A percentile compares a stretch with the other conserved stretches of the same genome.
These are phyloP conservation scores for Macroglossus sobrinus DNA, from an alignment of 2,113 vertebrate genomes.

Conservation along the genomic window DNA sequence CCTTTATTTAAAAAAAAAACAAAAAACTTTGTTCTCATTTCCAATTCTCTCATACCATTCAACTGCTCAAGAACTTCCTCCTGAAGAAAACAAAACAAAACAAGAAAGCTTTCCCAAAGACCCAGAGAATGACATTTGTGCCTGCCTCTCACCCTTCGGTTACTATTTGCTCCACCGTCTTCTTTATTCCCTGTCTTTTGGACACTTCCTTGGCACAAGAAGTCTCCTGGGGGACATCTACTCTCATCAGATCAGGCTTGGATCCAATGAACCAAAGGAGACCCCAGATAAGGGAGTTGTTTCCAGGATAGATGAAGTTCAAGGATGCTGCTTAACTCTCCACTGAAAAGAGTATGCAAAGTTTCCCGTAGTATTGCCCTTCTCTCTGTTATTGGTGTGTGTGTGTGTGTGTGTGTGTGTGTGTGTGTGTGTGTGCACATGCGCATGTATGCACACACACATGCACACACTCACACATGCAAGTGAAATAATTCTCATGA, in stretches of 20 bases:
- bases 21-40: background rate
- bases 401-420: background rate
- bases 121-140: background rate
- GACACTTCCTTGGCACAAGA: background rate
- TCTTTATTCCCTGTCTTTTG: background rate
- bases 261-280: background rate
- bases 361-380: rapidly evolving
- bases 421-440: background rate
- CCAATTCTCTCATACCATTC: background rate
- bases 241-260: background rate
- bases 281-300: background rate
- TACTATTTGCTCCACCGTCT: background rate
- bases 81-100: background rate
- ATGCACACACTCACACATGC: rapidly evolving
- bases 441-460: too few species aligned
- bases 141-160: background rate
- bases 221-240: background rate
- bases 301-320: background rate
- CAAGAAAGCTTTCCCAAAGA: background rate
- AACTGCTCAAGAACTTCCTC: background rate
- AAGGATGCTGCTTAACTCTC: background rate
- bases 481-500: background rate
- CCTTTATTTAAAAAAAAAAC: background rate
- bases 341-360: background rate
- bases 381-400: background rate